Evolutionary conservation across 2,113 vertebrate genomes (phyloP), one percentile per base, ranked within the genome.

Genomic region (Nyctereutes procyonoides): DNA sequence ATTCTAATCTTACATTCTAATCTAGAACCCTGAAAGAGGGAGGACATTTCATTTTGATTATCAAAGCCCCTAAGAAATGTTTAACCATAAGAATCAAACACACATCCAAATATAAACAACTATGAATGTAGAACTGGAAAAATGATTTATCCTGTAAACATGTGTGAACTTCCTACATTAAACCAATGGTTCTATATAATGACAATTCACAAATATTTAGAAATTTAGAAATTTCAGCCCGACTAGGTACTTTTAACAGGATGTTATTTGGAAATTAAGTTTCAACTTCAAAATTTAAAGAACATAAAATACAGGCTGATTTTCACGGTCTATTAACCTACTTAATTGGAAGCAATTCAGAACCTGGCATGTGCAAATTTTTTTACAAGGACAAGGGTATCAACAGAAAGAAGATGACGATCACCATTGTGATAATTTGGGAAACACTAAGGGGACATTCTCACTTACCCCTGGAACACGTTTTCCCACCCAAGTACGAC

Each of bases 271-370:
- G 56, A 97, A 95, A 90, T 91, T 84, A 89, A 87, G n/a, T 84
- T 96, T n/a, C 8, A 87, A 56, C 48, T 86, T 97, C 38, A 95
- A 95, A 89, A 96, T 87, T 43, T 53, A 89, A 91, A 93, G 30
- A 76, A 92, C 11, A 53, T 53, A 53, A 76, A 77, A 76, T 55
- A 85, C 1, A 62, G 43, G 35, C n/a, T n/a, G 13, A 62, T 84
- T 69, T 96, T 95, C 93, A 92, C 43, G 32, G 77, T 24, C 51
- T 60, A 92, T 76, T 87, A 92, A 96, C n/a, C 38, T 93, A 82
- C 30, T 88, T 89, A 93, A 88, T 81, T 28, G 0, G 97, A 97
- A 97, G 71, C 51, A 94, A 82, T 90, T 93, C 48, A 96, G 65
- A 92, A 94, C 3, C 3, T 74, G 58, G 51, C 17, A 38, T 7